These are phyloP conservation scores for Trachymyrmex septentrionalis DNA, from an alignment of 1,140 invertebrate species.

Conservation along the genomic window DNA sequence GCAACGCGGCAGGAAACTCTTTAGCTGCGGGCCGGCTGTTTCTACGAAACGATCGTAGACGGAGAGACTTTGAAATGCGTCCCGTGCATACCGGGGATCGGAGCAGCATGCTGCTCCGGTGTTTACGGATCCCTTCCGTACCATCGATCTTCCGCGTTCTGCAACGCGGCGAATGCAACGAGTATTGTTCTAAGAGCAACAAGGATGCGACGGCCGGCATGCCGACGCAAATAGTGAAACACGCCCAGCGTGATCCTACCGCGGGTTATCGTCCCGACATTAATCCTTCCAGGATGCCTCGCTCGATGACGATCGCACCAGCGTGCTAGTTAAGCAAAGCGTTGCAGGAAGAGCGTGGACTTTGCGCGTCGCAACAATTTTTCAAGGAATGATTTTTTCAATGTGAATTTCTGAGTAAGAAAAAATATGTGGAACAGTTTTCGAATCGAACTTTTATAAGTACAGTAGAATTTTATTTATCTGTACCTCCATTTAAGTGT, in stretches of 20 bases:
- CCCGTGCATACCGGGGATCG: slow-evolving; percentile 11
- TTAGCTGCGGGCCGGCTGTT: slow-evolving; percentile 30
- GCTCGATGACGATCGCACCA: slow-evolving; percentile 33
- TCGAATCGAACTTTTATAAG: background rate
- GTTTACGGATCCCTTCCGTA: slow-evolving; percentile 63
- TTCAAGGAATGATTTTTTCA: background rate
- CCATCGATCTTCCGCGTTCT: slow-evolving; percentile 75
- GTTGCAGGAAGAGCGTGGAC: background rate
- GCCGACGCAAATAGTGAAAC: slow-evolving; percentile 45
- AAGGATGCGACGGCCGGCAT: slow-evolving; percentile 46
- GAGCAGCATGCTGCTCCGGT: background rate
- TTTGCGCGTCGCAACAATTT: background rate
- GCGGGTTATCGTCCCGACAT: slow-evolving; percentile 42
- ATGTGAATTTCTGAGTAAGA: background rate
- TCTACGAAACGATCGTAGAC: slow-evolving; percentile 44
- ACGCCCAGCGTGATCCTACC: slow-evolving; percentile 52
- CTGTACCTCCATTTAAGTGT: too few species aligned
- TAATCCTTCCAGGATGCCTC: slow-evolving; percentile 39
- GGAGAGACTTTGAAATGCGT: slow-evolving; percentile 53
- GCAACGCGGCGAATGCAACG: slow-evolving; percentile 16
- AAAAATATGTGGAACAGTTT: too few species aligned
- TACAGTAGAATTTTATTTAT: background rate
- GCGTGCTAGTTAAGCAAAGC: slow-evolving; percentile 3
- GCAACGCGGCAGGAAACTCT: slow-evolving; percentile 31
- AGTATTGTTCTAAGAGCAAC: slow-evolving; percentile 60